These are phyloP conservation scores for Myzus persicae DNA, from an alignment of 1,140 invertebrate species.

Conservation along the genomic window DNA sequence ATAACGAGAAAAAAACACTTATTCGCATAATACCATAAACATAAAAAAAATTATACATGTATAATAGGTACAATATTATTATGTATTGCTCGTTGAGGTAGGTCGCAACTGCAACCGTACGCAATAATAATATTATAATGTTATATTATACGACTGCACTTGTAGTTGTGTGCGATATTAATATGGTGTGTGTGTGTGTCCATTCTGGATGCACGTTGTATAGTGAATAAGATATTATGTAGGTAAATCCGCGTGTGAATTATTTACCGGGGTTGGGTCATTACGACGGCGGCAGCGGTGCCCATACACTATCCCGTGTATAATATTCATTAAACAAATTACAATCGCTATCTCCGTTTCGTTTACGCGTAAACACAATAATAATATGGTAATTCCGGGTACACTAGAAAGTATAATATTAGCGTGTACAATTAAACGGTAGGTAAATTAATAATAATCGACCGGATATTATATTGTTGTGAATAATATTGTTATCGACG, in stretches of 20 bases:
- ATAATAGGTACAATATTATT: not conserved
- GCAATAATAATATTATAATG: not conserved
- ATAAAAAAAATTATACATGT: not conserved
- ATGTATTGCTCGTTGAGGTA: not conserved
- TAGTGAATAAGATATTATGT: not conserved
- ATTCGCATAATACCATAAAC: not conserved
- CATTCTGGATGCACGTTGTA: not conserved
- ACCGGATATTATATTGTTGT: not conserved
- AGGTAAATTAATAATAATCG: constrained; percentile 9
- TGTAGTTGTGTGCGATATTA: not conserved
- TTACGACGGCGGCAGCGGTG: not conserved
- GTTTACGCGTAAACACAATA: not conserved
- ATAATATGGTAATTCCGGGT: not conserved
- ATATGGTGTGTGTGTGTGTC: not conserved
- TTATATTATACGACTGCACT: not conserved
- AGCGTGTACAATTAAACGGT: not conserved
- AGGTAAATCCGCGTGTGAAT: constrained; percentile 17
- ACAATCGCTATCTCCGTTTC: not conserved
- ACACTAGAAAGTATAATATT: not conserved
- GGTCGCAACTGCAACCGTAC: constrained; percentile 11
- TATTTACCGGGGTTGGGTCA: not conserved
- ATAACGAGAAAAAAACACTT: not conserved
- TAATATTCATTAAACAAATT: constrained; percentile 15
- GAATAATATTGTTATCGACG: not conserved
- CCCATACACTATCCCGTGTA: not conserved